phyloP scores from a whole-genome alignment of 1,140 invertebrate species.

The Brachionus angularis region DNA sequence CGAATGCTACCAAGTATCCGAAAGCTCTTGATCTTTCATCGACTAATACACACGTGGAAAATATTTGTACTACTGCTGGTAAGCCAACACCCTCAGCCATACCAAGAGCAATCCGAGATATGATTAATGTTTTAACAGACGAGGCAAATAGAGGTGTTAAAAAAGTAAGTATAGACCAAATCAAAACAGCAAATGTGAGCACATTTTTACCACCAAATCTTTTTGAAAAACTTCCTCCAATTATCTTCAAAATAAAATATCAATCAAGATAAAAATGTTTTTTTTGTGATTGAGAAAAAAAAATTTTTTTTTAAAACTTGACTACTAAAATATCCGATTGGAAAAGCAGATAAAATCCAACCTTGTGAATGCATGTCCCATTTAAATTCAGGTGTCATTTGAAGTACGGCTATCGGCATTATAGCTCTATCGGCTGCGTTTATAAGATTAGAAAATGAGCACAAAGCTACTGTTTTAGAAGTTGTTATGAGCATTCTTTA shows the following conservation, averaged over 20 bases:
- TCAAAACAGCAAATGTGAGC: conserved; percentile 67
- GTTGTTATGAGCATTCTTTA: conserved; percentile 40
- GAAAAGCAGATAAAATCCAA: conserved; percentile 74
- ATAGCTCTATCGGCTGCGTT: conserved; percentile 74
- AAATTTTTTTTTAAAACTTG: conserved; percentile 61
- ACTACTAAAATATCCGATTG: conserved; percentile 74
- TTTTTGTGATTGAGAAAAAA: not conserved
- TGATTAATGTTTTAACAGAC: conserved; percentile 64
- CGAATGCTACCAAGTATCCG: conserved; percentile 70
- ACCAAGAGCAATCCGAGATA: conserved; percentile 67
- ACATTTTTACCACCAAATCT: conserved; percentile 70
- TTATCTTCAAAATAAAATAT: conserved; percentile 58
- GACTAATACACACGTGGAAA: conserved; percentile 69
- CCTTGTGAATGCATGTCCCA: conserved; percentile 72
- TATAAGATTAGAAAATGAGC: conserved; percentile 68
- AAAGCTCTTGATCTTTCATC: conserved; percentile 72
- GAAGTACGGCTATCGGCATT: conserved; percentile 74
- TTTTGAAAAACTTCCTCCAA: conserved; percentile 69
- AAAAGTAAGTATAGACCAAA: conserved; percentile 73
- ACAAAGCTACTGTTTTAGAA: conserved; percentile 38
- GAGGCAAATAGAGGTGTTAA: conserved; percentile 68
- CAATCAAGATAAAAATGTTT: not conserved
- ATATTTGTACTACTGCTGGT: conserved; percentile 74
- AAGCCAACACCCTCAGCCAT: conserved; percentile 74
- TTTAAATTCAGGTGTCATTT: conserved; percentile 70